Evolutionary conservation across 2,888 invertebrate genomes (phyloP).

Genomic region (Ophion obscuratus): DNA sequence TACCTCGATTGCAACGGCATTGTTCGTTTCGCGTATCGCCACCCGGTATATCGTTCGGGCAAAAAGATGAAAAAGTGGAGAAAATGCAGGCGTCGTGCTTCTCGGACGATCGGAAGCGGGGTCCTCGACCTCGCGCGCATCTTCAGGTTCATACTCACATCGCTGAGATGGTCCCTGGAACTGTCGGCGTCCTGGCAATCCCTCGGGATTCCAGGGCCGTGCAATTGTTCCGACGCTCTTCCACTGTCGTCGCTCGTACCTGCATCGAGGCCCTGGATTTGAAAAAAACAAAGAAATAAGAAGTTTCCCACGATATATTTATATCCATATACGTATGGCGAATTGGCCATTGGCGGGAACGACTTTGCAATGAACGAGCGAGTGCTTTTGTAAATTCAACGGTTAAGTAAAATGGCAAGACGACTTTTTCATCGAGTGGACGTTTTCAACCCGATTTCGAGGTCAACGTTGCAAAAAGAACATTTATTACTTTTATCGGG

Average conservation of each 20-base stretch:
- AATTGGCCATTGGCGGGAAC: no score
- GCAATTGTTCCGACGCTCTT: conserved; percentile 92
- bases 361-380: no score
- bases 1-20: no score
- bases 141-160: conserved; percentile 87
- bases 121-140: conserved; percentile 15
- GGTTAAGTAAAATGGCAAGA: no score
- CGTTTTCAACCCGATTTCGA: no score
- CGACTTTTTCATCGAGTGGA: no score
- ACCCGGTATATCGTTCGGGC: neutral
- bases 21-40: no score
- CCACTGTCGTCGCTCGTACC: conserved; percentile 94
- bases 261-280: conserved; percentile 90
- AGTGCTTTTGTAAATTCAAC: no score
- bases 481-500: no score
- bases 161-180: conserved; percentile 93
- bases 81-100: conserved; percentile 22
- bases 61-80: neutral
- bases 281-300: neutral
- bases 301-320: no score
- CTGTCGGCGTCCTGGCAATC: conserved; percentile 90
- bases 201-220: conserved; percentile 87
- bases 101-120: conserved; percentile 1
- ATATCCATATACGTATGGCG: no score
- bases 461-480: no score